These are phyloP conservation scores for Synanceia verrucosa DNA, from an alignment of 2,797 vertebrate genomes.

Conservation along the genomic window DNA sequence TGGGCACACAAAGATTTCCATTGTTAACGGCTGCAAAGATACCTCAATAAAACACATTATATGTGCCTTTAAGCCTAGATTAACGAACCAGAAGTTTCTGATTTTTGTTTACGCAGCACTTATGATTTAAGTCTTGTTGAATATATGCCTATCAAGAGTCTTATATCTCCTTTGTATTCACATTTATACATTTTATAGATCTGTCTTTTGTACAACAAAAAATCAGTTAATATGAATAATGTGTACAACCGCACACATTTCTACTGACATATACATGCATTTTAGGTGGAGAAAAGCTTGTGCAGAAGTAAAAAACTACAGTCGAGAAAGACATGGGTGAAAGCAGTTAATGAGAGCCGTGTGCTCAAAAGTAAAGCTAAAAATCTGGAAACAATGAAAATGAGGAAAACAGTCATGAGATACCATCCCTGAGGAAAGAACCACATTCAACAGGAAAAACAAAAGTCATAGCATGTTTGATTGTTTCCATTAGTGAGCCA, in stretches of 20 bases:
- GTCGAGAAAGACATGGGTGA: constrained; percentile 45
- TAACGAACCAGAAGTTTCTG: not conserved
- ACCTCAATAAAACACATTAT: constrained; percentile 2
- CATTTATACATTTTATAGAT: not conserved
- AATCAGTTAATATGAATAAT: not conserved
- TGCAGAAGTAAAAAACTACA: not conserved
- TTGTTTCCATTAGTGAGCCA: constrained; percentile 33
- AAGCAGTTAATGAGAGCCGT: constrained; percentile 28
- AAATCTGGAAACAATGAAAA: constrained; percentile 68
- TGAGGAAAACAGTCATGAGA: constrained; percentile 40
- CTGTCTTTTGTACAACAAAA: not conserved
- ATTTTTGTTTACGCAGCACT: constrained; percentile 11
- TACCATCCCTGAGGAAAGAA: constrained; percentile 41
- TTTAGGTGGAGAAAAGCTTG: not conserved
- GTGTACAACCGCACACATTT: not conserved
- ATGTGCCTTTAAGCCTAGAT: not conserved
- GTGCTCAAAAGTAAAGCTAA: constrained; percentile 35
- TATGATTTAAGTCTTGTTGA: not conserved
- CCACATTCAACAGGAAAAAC: constrained; percentile 43
- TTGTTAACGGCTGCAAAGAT: not conserved
- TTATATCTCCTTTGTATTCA: not conserved
- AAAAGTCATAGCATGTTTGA: constrained; percentile 39
- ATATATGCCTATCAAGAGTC: not conserved
- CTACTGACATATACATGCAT: not conserved
- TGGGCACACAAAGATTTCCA: not conserved